A percentile compares a stretch with the other conserved stretches of the same genome.
phyloP scores from a whole-genome alignment of 2,797 vertebrate species.

The Crax fasciolata region DNA sequence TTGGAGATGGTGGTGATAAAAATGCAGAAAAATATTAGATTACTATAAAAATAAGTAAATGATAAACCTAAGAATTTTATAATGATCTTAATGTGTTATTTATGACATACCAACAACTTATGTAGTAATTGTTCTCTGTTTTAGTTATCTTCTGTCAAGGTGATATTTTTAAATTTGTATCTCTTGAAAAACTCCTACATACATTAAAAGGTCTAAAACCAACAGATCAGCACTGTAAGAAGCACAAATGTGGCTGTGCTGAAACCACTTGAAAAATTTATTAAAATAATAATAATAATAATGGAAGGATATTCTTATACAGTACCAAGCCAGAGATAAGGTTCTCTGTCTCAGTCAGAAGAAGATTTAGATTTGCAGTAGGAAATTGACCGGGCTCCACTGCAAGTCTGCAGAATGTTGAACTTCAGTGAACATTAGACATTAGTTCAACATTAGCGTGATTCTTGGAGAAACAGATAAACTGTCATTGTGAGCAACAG shows the following conservation, averaged over 20 bases:
- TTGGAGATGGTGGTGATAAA: background rate
- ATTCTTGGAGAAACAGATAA: background rate
- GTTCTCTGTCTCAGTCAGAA: background rate
- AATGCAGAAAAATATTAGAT: background rate
- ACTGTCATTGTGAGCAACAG: background rate
- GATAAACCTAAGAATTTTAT: background rate
- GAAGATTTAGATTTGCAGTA: background rate
- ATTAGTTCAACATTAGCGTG: background rate
- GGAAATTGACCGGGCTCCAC: background rate
- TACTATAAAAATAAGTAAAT: background rate
- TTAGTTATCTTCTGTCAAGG: background rate
- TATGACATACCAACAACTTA: background rate
- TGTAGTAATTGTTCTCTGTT: background rate
- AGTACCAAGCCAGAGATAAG: background rate
- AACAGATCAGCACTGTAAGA: background rate
- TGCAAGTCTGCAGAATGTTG: background rate
- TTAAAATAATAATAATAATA: background rate
- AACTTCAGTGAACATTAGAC: background rate
- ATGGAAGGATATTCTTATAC: background rate
- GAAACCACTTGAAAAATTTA: background rate
- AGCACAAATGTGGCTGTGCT: background rate
- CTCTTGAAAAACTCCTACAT: background rate
- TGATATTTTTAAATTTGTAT: background rate
- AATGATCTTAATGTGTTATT: background rate
- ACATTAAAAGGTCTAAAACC: background rate